A percentile compares a stretch with the other conserved stretches of the same genome.
phyloP scores from a whole-genome alignment of 2,888 invertebrate genomes.

The Eristalis arbustorum region DNA sequence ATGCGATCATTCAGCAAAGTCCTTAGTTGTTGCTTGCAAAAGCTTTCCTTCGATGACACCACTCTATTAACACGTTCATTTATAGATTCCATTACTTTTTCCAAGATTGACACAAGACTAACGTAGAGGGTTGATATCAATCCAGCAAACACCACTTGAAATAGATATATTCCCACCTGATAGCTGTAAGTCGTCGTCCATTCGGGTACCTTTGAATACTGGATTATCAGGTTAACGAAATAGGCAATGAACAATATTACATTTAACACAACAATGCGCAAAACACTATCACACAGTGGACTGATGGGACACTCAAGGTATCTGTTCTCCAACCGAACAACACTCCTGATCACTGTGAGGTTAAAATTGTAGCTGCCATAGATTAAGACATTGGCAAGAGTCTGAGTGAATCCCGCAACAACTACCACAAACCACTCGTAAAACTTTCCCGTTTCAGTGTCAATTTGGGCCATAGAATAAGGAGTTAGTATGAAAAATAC shows the following conservation, averaged over 20 bases:
- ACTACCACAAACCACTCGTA: background rate
- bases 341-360: background rate
- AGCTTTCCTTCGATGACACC: background rate
- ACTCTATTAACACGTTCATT: background rate
- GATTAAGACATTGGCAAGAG: background rate
- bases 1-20: background rate
- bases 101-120: background rate
- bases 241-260: background rate
- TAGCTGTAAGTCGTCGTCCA: background rate
- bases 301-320: background rate
- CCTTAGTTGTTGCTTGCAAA: background rate
- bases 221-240: background rate
- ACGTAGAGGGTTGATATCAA: conserved; percentile 8
- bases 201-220: background rate
- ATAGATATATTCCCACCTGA: background rate
- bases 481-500: background rate
- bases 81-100: background rate
- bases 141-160: background rate
- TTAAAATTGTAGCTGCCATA: background rate
- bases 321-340: conserved; percentile 13
- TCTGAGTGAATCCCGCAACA: background rate
- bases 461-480: background rate
- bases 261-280: background rate
- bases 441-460: background rate
- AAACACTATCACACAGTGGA: background rate